phyloP scores from a whole-genome alignment of 1,140 invertebrate species.

The Eumaeus atala region DNA sequence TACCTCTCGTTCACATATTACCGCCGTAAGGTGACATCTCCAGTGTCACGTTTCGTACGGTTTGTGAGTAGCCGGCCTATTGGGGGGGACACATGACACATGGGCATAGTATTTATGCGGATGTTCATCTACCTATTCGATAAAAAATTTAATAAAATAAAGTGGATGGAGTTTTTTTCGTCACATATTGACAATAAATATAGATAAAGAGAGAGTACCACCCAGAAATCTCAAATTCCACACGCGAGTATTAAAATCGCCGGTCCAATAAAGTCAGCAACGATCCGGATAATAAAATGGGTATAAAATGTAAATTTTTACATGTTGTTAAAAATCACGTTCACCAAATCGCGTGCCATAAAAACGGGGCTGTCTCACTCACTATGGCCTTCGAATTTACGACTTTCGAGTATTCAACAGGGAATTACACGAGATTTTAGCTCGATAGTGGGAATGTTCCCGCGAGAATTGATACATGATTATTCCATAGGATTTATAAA shows the following conservation, averaged over 20 bases:
- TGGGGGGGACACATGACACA: no score
- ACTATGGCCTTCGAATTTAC: slow-evolving; percentile 49
- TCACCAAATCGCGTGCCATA: slow-evolving; percentile 50
- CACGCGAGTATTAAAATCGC: slow-evolving; percentile 7
- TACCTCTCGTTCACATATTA: no score
- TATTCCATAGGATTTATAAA: no score
- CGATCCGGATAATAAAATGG: slow-evolving; percentile 36
- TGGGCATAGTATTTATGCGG: no score
- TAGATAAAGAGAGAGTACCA: slow-evolving; percentile 8
- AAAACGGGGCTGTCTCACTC: slow-evolving; percentile 47
- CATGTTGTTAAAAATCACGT: slow-evolving; percentile 62
- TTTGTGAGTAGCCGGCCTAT: no score
- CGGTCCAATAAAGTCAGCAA: slow-evolving; percentile 31
- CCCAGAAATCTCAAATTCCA: slow-evolving; percentile 10
- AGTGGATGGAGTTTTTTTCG: no score
- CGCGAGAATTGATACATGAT: no score
- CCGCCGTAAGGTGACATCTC: no score
- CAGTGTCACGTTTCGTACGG: no score
- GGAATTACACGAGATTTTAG: slow-evolving; percentile 54
- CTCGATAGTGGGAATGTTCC: slow-evolving; percentile 30
- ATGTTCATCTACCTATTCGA: no score
- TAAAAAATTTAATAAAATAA: no score
- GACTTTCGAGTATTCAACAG: slow-evolving; percentile 56
- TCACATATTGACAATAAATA: slow-evolving; percentile 9
- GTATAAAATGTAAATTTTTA: slow-evolving; percentile 63